Percentiles rank a stretch among this genome's conserved stretches.
These are phyloP conservation scores for Euleptes europaea DNA, from an alignment of 2,113 vertebrate species.

Conservation along the genomic window DNA sequence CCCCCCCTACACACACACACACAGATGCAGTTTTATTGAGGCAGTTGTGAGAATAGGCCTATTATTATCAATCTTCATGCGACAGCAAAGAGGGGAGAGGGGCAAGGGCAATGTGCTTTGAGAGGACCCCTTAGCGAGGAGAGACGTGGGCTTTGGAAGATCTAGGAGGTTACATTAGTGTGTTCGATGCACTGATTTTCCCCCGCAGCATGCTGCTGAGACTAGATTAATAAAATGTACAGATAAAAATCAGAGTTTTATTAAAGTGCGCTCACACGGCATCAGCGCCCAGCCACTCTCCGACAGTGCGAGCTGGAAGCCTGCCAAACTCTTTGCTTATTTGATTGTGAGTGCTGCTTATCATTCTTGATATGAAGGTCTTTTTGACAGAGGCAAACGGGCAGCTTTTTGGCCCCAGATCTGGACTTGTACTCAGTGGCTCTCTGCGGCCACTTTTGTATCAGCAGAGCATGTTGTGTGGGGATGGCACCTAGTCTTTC, in stretches of 20 bases:
- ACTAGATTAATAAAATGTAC: conserved; percentile 65
- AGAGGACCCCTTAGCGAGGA: background rate
- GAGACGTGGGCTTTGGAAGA: conserved; percentile 22
- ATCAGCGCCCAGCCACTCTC: conserved; percentile 14
- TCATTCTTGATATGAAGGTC: conserved; percentile 53
- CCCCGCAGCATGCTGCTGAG: conserved; percentile 40
- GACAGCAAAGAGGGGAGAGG: conserved; percentile 17
- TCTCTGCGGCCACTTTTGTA: background rate
- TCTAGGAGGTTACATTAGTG: conserved; percentile 27
- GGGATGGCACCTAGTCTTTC: conserved; percentile 39
- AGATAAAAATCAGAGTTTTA: conserved; percentile 67
- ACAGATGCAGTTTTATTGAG: background rate
- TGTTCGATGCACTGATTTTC: conserved; percentile 19
- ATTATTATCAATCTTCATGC: background rate
- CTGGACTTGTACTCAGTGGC: conserved; percentile 11
- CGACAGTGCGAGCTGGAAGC: conserved; percentile 47
- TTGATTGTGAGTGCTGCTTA: conserved; percentile 38
- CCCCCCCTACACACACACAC: too few species aligned
- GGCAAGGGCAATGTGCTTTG: background rate
- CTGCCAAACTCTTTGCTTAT: conserved; percentile 40
- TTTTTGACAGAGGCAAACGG: conserved; percentile 35
- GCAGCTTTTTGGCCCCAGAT: conserved; percentile 34
- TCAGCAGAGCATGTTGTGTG: conserved; percentile 36
- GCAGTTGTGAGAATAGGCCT: conserved; percentile 5
- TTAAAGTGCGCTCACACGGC: conserved; percentile 47